These are phyloP conservation scores for Ramphastos sulfuratus DNA, from an alignment of 2,113 vertebrate species.

Conservation along the genomic window DNA sequence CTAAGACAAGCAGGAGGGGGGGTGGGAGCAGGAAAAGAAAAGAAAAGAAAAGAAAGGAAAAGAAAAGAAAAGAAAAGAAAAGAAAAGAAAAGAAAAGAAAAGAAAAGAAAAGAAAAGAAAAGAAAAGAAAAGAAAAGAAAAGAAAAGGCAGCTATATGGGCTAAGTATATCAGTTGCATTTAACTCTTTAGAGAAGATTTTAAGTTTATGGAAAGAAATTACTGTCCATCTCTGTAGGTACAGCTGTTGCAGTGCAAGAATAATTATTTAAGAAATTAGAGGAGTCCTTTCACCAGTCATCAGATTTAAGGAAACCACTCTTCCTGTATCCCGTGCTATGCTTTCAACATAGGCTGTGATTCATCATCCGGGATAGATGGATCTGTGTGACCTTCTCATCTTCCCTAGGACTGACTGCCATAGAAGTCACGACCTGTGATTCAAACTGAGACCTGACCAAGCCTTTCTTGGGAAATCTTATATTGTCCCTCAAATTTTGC, in stretches of 20 bases:
- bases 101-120: neutral
- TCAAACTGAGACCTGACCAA: neutral
- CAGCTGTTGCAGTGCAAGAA: neutral
- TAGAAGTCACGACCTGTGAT: neutral
- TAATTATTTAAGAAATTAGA: neutral
- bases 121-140: neutral
- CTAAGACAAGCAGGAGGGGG: neutral
- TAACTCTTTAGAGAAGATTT: neutral
- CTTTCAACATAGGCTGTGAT: neutral
- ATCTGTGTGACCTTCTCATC: neutral
- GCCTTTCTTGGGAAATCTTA: neutral
- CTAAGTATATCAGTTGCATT: neutral
- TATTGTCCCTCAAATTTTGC: neutral
- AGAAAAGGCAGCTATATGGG: neutral
- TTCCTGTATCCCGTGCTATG: neutral
- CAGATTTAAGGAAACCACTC: neutral
- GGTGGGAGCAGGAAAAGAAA: neutral
- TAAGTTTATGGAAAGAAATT: neutral
- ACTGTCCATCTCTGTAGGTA: neutral
- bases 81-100: neutral
- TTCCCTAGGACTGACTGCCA: neutral
- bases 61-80: neutral
- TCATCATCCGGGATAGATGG: neutral
- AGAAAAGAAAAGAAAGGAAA: too few relatives aligned
- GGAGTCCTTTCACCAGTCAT: neutral